These are phyloP conservation scores for Hormaphis cornu DNA, from an alignment of 1,140 invertebrate species.

Conservation along the genomic window DNA sequence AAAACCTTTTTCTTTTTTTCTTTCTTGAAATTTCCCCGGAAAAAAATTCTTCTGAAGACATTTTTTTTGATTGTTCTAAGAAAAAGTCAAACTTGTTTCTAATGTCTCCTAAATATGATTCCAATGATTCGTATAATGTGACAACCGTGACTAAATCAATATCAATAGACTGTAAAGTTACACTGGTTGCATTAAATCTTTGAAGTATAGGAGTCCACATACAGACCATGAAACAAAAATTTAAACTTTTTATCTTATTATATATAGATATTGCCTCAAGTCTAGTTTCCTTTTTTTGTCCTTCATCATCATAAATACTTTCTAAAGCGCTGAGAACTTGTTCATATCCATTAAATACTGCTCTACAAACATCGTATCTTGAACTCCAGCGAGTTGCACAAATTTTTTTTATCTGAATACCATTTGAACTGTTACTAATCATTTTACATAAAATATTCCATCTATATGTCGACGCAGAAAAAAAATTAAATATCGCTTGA, in stretches of 20 bases:
- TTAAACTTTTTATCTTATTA: conserved; percentile 30
- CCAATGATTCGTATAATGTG: not conserved
- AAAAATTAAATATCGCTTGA: conserved; percentile 37
- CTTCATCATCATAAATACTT: conserved; percentile 17
- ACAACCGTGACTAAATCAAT: not conserved
- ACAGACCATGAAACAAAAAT: conserved; percentile 33
- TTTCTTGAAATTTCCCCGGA: not conserved
- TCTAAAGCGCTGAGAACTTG: conserved; percentile 16
- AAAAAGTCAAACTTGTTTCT: conserved; percentile 29
- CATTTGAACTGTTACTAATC: not conserved
- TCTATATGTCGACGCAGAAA: conserved; percentile 36
- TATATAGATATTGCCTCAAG: conserved; percentile 22
- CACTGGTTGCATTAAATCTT: conserved; percentile 32
- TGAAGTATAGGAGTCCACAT: conserved; percentile 33
- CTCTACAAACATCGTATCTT: conserved; percentile 34
- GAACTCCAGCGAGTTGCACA: conserved; percentile 34
- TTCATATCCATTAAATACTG: not conserved
- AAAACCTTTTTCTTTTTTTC: conserved; percentile 1
- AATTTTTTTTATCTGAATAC: not conserved
- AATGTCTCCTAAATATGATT: conserved; percentile 22
- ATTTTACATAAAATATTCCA: conserved; percentile 33
- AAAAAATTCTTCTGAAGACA: conserved; percentile 17
- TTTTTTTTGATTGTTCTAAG: conserved; percentile 17
- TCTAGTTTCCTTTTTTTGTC: conserved; percentile 29
- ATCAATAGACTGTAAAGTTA: conserved; percentile 17